These are phyloP conservation scores for Atopsyche davidsoni DNA, from an alignment of 1,140 invertebrate species.

Conservation along the genomic window DNA sequence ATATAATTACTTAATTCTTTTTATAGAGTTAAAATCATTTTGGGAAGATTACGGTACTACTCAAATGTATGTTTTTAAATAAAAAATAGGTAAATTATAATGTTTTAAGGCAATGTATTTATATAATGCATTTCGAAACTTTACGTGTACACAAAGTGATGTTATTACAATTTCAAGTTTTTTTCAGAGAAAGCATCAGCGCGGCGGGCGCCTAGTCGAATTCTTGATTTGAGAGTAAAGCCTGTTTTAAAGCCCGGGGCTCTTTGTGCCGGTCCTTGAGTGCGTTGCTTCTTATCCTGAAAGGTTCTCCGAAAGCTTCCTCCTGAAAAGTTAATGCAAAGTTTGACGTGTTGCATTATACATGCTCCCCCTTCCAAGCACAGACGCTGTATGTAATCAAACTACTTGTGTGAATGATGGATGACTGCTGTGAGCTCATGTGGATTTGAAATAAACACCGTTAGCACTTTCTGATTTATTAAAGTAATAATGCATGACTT, in stretches of 20 bases:
- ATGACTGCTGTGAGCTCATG: not conserved
- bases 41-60: too few species aligned
- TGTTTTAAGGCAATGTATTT: too few species aligned
- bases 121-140: too few species aligned
- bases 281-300: slow-evolving; percentile 26
- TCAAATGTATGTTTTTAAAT: too few species aligned
- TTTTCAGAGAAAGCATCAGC: slow-evolving; percentile 11
- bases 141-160: too few species aligned
- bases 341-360: slow-evolving; percentile 30
- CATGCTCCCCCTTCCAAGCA: slow-evolving; percentile 15
- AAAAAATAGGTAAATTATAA: too few species aligned
- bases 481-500: not conserved
- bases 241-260: slow-evolving; percentile 29
- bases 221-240: slow-evolving; percentile 30
- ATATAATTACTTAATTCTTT: too few species aligned
- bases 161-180: too few species aligned
- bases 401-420: slow-evolving; percentile 12
- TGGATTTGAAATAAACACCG: not conserved
- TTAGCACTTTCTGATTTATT: not conserved
- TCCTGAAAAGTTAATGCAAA: slow-evolving; percentile 26
- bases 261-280: slow-evolving; percentile 26
- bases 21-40: too few species aligned
- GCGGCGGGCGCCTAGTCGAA: slow-evolving; percentile 8
- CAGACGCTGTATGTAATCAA: slow-evolving; percentile 15
- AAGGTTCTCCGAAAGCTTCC: slow-evolving; percentile 19